Percentiles rank a stretch among this genome's conserved stretches.
Evolutionary conservation across 2,797 vertebrate species (phyloP).

Genomic region (Ispidina picta): DNA sequence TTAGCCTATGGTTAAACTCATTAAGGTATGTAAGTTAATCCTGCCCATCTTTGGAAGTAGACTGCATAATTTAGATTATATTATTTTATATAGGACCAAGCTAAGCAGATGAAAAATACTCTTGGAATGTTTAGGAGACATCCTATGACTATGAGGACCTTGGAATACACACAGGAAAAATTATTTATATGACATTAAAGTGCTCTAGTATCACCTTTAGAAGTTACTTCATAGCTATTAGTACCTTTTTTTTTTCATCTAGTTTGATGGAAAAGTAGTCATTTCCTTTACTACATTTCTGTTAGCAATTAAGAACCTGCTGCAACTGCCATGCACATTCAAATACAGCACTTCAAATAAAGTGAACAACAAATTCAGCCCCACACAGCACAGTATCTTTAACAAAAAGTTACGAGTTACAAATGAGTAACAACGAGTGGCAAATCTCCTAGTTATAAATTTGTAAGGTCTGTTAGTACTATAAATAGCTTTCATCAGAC

Average conservation of each 20-base stretch:
- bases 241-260: neutral
- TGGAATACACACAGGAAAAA: neutral
- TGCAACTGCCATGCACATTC: neutral
- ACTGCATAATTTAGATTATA: neutral
- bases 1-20: neutral
- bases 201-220: neutral
- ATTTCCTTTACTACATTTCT: neutral
- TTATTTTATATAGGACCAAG: neutral
- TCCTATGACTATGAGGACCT: neutral
- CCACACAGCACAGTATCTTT: neutral
- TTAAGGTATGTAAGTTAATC: neutral
- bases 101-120: neutral
- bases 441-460: conserved; percentile 8
- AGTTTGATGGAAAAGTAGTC: neutral
- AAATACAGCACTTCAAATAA: neutral
- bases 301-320: neutral
- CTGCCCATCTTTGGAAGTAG: neutral
- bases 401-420: neutral
- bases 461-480: neutral
- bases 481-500: neutral
- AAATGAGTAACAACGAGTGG: neutral
- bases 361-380: neutral
- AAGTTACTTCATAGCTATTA: neutral
- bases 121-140: neutral
- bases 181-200: neutral